Evolutionary conservation across 2,113 vertebrate species (phyloP), one percentile per base, ranked within the genome.

Genomic region (Rattus rattus): DNA sequence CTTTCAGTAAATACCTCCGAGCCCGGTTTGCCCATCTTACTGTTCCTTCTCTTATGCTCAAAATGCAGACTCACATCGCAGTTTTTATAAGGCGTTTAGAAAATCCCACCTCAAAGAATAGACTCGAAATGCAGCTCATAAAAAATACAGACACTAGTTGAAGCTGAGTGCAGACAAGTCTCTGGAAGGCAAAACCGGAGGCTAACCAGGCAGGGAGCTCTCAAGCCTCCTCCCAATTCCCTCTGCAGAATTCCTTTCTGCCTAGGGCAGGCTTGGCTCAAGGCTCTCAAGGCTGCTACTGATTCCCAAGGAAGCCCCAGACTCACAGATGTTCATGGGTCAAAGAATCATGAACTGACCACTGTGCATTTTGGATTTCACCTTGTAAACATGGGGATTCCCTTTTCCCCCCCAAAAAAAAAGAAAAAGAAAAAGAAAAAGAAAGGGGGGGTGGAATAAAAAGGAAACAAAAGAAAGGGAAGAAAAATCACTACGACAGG

Each of bases 311-410:
- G 91, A 96, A 87, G 90, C 91, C 69, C 88, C 98, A 61, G 88
- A 56, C 84, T 93, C 87, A 80, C 92, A 92, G 91, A 95, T 90
- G 86, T 90, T 93, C 94, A 19, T 0, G 56, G 97, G 91, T 97
- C 95, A 94, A 59, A 89, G 96, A 94, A 88, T 33, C 59, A 91
- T 33, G 52, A 91, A 92, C 97, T 97, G 96, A 96, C 94, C 96
- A 30, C 59, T 92, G 94, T 96, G 70, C 97, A 95, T 95, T 96
- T 98, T 19, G 79, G 92, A 96, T 97, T 97, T 97, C 94, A 30
- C 92, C 52, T 94, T 95, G 97, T 96, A 98, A 98, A 98, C 94
- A 91, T 7, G 6, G 96, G 97, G 92, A 97, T 98, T 98, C 98
- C 96, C 96, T 96, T 47, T 63, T 63, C 16, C 13, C 7, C 14